These are phyloP conservation scores for Saccostrea echinata DNA, from an alignment of 1,140 invertebrate genomes.

Conservation along the genomic window DNA sequence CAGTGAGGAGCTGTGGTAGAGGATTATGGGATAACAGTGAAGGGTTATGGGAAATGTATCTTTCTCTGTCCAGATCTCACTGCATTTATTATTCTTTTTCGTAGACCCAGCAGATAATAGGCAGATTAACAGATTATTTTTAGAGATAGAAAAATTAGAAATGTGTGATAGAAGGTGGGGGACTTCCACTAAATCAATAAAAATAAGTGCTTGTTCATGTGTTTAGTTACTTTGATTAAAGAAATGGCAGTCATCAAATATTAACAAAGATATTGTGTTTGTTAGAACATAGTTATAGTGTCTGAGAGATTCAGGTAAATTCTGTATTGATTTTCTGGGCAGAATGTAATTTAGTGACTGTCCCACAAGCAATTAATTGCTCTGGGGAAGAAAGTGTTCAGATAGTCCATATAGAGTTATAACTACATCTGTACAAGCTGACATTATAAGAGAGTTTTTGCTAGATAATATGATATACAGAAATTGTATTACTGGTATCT, in stretches of 20 bases:
- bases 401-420: not conserved
- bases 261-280: not conserved
- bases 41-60: conserved; percentile 3
- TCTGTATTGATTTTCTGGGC: not conserved
- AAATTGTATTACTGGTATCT: not conserved
- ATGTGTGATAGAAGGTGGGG: not conserved
- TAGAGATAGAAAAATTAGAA: not conserved
- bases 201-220: conserved; percentile 17
- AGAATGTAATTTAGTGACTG: conserved; percentile 25
- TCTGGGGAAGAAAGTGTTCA: not conserved
- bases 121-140: conserved; percentile 8
- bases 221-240: not conserved
- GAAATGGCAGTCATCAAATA: conserved; percentile 11
- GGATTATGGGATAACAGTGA: conserved; percentile 14
- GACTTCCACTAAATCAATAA: not conserved
- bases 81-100: not conserved
- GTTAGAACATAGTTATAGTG: not conserved
- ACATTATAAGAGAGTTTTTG: not conserved
- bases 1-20: not conserved
- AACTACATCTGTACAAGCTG: not conserved
- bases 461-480: not conserved
- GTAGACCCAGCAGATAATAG: conserved; percentile 28
- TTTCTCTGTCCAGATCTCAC: conserved; percentile 8
- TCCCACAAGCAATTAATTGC: not conserved
- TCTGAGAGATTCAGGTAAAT: not conserved